phyloP scores from a whole-genome alignment of 2,113 vertebrate species.

The Chitala chitala region DNA sequence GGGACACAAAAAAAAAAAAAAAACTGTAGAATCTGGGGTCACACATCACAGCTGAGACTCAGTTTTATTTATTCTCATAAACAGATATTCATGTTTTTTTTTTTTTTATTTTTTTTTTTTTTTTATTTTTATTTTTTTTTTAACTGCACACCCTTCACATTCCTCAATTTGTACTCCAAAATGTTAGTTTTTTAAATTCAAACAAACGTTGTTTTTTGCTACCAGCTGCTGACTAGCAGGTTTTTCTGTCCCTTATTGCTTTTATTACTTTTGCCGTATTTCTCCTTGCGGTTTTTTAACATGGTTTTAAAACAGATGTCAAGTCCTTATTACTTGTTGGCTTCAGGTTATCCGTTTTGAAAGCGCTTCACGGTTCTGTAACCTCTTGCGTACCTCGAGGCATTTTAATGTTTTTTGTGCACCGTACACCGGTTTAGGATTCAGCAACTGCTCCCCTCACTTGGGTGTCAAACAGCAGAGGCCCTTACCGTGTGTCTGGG shows the following conservation, averaged over 20 bases:
- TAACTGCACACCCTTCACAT: not conserved
- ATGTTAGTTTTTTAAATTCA: not conserved
- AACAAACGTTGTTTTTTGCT: constrained; percentile 11
- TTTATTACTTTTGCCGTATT: too few species aligned
- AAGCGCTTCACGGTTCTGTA: too few species aligned
- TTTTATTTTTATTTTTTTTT: constrained; percentile 4
- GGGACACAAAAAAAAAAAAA: too few species aligned
- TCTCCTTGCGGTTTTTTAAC: not conserved
- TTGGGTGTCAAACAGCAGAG: not conserved
- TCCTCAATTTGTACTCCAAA: not conserved
- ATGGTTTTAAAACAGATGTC: too few species aligned
- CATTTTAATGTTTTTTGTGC: not conserved
- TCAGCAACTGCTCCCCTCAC: not conserved
- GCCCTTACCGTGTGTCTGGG: not conserved
- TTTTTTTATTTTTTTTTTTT: not conserved
- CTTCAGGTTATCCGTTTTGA: too few species aligned
- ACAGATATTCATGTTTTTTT: too few species aligned
- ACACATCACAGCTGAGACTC: not conserved
- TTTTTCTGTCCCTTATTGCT: not conserved
- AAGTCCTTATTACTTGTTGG: too few species aligned
- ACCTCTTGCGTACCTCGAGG: too few species aligned
- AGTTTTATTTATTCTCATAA: constrained; percentile 14
- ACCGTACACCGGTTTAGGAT: not conserved
- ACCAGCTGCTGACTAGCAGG: not conserved
- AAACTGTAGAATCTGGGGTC: too few species aligned